Evolutionary conservation across 2,888 invertebrate genomes (phyloP), one percentile per base, ranked within the genome.

Genomic region (Cephus spinipes): DNA sequence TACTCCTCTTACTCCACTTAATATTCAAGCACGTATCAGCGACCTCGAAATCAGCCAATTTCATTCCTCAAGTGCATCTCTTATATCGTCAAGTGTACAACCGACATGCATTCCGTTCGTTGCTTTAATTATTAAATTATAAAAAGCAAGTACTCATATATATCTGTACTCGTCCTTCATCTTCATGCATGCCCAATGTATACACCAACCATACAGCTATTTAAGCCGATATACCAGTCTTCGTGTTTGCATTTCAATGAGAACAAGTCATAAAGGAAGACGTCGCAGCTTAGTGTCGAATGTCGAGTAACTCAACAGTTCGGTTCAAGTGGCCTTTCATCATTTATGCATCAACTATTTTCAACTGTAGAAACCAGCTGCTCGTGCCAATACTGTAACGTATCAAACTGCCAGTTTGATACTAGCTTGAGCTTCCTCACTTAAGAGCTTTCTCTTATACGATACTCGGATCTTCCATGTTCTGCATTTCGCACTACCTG

Each of bases 321-420:
- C 23, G 23, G 9, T 55, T 15, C 55, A 23, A 55, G 55, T 55
- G 55, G 55, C 23, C 55, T 55, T 55, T 40, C 40, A 40, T 55
- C 23, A 55, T 55, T 55, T 55, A 23, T 55, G 23, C 55, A 55
- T 55, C 55, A 55, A 23, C 23, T 55, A 55, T 55, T 55, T 55
- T 23, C 55, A 55, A 23, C 55, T 55, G 9, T 15, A 71, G 71
- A 31, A 31, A 33, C 31, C 71, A 71, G 15, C 71, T 71, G 31
- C 71, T 71, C 71, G 30, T 30, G 15, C 30, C 31, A 31, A 71
- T 31, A 12, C 81, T 81, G 79, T 83, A 84, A 55, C 84, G 86
- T 83, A 86, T 84, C 87, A 87, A 89, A 87, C 86, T 85, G 80
- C 87, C 84, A 87, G 85, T 88, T 88, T 85, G 84, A 77, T 89